phyloP scores from a whole-genome alignment of 2,797 vertebrate species.

The Sarcoramphus papa region DNA sequence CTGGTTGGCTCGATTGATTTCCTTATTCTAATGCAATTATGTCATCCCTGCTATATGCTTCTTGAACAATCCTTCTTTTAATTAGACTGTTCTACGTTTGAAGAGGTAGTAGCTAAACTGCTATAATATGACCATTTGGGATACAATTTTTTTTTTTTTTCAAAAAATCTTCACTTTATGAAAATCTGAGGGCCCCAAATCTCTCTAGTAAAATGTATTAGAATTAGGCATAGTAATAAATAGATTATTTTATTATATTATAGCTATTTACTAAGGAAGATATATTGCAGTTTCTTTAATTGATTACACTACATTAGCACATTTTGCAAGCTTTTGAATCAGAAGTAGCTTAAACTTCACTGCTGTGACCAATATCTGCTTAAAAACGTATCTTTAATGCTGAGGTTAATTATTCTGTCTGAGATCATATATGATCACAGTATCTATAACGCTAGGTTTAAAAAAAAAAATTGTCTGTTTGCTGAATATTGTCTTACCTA shows the following conservation, averaged over 20 bases:
- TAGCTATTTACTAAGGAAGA: not conserved
- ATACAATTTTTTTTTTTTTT: not conserved
- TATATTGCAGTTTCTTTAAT: not conserved
- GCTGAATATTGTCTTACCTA: not conserved
- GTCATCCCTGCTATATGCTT: constrained; percentile 33
- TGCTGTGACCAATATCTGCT: not conserved
- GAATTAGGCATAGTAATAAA: not conserved
- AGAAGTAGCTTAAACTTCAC: not conserved
- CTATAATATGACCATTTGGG: not conserved
- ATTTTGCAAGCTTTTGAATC: not conserved
- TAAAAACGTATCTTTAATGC: not conserved
- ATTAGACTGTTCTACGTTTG: not conserved
- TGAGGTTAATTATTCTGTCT: not conserved
- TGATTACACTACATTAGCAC: not conserved
- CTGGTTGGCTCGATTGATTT: not conserved
- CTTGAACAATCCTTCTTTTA: constrained; percentile 18
- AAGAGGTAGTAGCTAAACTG: not conserved
- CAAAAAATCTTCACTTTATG: not conserved
- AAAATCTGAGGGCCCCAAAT: not conserved
- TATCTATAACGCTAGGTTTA: not conserved
- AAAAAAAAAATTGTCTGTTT: not conserved
- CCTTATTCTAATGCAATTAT: constrained; percentile 41
- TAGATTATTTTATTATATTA: not conserved
- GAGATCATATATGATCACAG: not conserved
- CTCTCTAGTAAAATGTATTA: not conserved